Percentiles rank a stretch among this genome's conserved stretches.
These are phyloP conservation scores for Drosophila melanosoma DNA, from an alignment of 2,888 invertebrate species.

Conservation along the genomic window DNA sequence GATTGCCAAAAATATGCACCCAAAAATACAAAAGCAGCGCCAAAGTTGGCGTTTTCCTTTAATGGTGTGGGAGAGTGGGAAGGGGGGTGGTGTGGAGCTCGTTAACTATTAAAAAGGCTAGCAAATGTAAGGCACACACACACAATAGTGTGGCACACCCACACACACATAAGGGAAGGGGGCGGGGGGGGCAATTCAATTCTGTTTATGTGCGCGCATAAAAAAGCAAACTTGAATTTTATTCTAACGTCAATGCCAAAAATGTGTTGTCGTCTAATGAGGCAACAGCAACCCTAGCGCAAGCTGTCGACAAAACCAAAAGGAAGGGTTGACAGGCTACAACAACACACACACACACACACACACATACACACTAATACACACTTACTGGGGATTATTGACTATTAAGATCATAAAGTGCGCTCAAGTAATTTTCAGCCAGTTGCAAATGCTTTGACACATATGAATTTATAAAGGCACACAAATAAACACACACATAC, in stretches of 20 bases:
- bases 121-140: constrained; percentile 25
- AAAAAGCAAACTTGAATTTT: constrained; percentile 82
- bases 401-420: constrained; percentile 69
- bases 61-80: constrained; percentile 35
- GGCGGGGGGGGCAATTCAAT: constrained; percentile 72
- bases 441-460: constrained; percentile 56
- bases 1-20: constrained; percentile 54
- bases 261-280: constrained; percentile 66
- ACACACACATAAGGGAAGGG: constrained; percentile 9
- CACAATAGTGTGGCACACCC: constrained; percentile 36
- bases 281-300: constrained; percentile 46
- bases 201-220: constrained; percentile 83
- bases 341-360: constrained; percentile 19
- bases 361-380: neutral
- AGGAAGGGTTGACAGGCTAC: constrained; percentile 56
- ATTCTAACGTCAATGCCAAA: constrained; percentile 67
- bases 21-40: constrained; percentile 33
- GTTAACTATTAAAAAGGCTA: constrained; percentile 78
- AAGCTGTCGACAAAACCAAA: constrained; percentile 2
- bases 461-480: constrained; percentile 59
- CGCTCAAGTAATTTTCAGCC: constrained; percentile 67
- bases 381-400: constrained; percentile 60
- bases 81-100: constrained; percentile 57
- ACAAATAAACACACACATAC: constrained; percentile 9
- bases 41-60: constrained; percentile 19